phyloP scores from a whole-genome alignment of 2,113 vertebrate genomes.

The Acanthisitta chloris region DNA sequence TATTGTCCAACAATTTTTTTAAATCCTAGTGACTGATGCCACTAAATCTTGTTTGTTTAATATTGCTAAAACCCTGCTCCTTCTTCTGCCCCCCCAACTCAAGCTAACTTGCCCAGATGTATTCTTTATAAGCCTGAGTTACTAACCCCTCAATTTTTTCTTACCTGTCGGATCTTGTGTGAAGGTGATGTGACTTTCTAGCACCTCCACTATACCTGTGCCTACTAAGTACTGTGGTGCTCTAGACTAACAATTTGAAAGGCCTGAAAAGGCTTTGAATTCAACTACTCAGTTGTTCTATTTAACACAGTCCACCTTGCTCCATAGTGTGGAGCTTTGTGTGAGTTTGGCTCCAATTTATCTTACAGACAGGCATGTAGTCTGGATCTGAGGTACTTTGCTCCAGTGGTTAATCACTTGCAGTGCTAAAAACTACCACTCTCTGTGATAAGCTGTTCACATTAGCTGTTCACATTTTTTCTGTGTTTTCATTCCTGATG shows the following conservation, averaged over 20 bases:
- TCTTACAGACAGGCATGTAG: neutral
- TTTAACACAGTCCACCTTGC: neutral
- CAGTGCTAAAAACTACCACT: neutral
- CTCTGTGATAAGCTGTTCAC: neutral
- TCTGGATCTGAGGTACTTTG: neutral
- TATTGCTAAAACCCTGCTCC: neutral
- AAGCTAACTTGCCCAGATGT: neutral
- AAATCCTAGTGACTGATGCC: neutral
- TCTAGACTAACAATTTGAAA: neutral
- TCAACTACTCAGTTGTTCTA: fast-evolving
- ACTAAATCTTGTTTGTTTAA: neutral
- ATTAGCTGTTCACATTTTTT: neutral
- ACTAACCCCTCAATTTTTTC: neutral
- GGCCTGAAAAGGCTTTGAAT: neutral
- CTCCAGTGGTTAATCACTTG: neutral
- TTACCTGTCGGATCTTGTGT: neutral
- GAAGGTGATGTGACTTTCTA: neutral
- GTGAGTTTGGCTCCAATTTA: neutral
- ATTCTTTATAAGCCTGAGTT: neutral
- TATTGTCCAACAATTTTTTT: neutral
- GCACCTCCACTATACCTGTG: neutral
- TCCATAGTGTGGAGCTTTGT: neutral
- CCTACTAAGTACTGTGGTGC: neutral
- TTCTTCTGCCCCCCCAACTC: neutral
- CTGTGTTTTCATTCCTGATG: neutral